phyloP scores from a whole-genome alignment of 1,140 invertebrate genomes.

The Choristoneura fumiferana region DNA sequence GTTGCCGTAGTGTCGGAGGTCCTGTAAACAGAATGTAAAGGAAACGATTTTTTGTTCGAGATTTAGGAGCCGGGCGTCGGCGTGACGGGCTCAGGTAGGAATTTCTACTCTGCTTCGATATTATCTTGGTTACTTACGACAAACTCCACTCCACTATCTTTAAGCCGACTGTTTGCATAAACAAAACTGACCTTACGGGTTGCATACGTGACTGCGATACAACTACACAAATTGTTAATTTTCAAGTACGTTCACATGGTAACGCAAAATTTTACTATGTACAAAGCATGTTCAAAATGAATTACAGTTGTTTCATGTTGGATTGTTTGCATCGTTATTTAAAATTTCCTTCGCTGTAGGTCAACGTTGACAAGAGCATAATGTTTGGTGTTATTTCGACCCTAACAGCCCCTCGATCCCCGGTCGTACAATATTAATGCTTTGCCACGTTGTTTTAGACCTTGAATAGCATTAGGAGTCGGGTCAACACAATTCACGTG shows the following conservation, averaged over 20 bases:
- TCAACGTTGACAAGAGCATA: conserved; percentile 19
- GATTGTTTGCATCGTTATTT: conserved; percentile 1
- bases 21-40: conserved; percentile 71
- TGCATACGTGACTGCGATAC: conserved; percentile 47
- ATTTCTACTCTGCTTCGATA: conserved; percentile 49
- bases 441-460: conserved; percentile 29
- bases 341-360: conserved; percentile 23
- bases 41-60: conserved; percentile 67
- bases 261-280: no score
- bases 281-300: background rate
- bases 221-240: background rate
- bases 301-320: background rate
- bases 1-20: conserved; percentile 71
- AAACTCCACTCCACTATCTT: conserved; percentile 67
- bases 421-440: conserved; percentile 30
- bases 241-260: conserved; percentile 2
- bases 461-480: conserved; percentile 42
- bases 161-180: conserved; percentile 61
- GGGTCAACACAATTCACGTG: conserved; percentile 53
- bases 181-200: conserved; percentile 52
- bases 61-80: conserved; percentile 56
- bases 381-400: conserved; percentile 25
- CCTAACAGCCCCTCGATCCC: conserved; percentile 12
- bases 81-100: conserved; percentile 61
- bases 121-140: conserved; percentile 64